A percentile compares a stretch with the other conserved stretches of the same genome.
Conservation (phyloP, 2,888 invertebrate genomes). For the Cancer borealis region DNA sequence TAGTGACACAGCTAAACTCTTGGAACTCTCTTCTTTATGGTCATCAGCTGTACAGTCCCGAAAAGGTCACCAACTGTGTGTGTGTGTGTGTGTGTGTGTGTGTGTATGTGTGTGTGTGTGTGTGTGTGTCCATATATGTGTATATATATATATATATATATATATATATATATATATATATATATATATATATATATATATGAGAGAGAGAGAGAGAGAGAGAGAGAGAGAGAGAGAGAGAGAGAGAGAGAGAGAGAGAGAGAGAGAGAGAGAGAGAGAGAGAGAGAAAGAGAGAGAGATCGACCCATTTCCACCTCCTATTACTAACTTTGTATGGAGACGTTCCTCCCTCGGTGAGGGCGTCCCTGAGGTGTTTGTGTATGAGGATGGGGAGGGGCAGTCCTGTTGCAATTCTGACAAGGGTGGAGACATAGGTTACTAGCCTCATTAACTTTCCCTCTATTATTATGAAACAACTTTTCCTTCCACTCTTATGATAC, state of each 20-base stretch:
- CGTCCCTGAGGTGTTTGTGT: not conserved
- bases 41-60: not conserved
- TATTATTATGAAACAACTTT: not conserved
- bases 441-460: slow-evolving; percentile 1
- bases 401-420: not conserved
- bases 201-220: not conserved
- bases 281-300: slow-evolving; percentile 43
- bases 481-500: not conserved
- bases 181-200: no score
- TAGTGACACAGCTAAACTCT: not conserved
- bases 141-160: no score
- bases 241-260: not conserved
- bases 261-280: slow-evolving; percentile 41
- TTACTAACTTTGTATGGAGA: not conserved
- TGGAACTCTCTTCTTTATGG: not conserved
- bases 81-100: not conserved
- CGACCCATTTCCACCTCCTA: not conserved
- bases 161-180: no score
- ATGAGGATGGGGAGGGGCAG: not conserved
- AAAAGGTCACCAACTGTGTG: not conserved
- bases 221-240: slow-evolving; percentile 14
- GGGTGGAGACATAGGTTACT: not conserved
- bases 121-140: no score
- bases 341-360: not conserved
- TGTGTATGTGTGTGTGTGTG: not conserved